These are phyloP conservation scores for Forbesichthys agassizii DNA, from an alignment of 2,113 vertebrate species.

Conservation along the genomic window DNA sequence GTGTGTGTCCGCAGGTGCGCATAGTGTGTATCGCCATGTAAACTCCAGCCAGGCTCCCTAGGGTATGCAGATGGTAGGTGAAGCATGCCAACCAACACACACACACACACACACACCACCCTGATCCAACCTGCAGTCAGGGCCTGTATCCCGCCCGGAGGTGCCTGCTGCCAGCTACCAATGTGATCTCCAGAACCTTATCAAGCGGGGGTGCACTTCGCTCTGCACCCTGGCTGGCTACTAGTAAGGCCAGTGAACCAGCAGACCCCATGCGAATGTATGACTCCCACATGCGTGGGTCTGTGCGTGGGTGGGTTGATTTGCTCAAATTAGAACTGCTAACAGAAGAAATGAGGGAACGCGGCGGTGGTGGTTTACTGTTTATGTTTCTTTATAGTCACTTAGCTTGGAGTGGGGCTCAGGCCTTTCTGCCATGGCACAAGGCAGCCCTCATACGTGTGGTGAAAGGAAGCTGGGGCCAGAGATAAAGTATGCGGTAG, in stretches of 20 bases:
- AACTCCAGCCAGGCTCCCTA: slow-evolving; percentile 59
- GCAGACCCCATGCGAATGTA: background rate
- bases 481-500: background rate
- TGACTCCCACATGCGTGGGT: background rate
- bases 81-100: slow-evolving; percentile 56
- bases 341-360: background rate
- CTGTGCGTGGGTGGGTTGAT: background rate
- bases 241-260: too few relatives aligned
- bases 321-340: background rate
- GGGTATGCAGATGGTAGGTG: slow-evolving; percentile 71
- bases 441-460: too few relatives aligned
- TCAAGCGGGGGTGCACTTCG: slow-evolving; percentile 17
- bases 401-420: background rate
- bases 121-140: slow-evolving; percentile 49
- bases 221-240: too few relatives aligned
- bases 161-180: slow-evolving; percentile 50
- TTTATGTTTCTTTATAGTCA: background rate
- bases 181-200: slow-evolving; percentile 43
- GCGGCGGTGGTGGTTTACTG: background rate
- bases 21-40: background rate
- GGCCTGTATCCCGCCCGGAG: slow-evolving; percentile 56
- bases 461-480: background rate
- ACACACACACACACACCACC: background rate
- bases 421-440: too few relatives aligned
- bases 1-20: slow-evolving; percentile 17